Conservation (phyloP, 1,140 invertebrate genomes). For the Carposina sasakii region DNA sequence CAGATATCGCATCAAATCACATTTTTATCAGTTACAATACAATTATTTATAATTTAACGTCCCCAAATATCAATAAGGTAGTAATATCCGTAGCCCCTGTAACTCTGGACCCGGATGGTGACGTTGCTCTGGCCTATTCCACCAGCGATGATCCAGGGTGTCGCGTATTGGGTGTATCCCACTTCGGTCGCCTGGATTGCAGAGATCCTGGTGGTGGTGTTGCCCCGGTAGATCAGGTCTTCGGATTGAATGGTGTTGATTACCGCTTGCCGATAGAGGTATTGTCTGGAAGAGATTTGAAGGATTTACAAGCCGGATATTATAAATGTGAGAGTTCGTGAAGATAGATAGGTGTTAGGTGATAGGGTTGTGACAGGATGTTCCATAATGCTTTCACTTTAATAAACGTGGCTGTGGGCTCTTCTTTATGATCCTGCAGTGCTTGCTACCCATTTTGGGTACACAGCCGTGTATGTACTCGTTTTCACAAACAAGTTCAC, state of each 20-base stretch:
- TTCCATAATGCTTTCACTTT: too few relatives aligned
- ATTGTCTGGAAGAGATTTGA: constrained; percentile 38
- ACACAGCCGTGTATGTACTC: too few relatives aligned
- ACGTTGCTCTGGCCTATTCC: constrained; percentile 35
- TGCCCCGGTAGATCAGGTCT: constrained; percentile 34
- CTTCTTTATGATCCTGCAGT: too few relatives aligned
- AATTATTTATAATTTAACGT: not conserved
- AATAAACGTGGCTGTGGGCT: too few relatives aligned
- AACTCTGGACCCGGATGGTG: constrained; percentile 30
- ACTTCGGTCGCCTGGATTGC: constrained; percentile 35
- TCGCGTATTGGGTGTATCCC: constrained; percentile 35
- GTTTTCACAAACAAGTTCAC: too few relatives aligned
- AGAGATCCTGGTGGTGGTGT: constrained; percentile 27
- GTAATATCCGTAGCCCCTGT: constrained; percentile 33
- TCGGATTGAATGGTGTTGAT: constrained; percentile 37
- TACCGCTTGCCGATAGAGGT: constrained; percentile 26
- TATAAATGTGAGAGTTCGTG: not conserved
- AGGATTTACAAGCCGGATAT: too few relatives aligned
- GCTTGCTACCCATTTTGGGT: too few relatives aligned
- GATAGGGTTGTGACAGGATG: too few relatives aligned
- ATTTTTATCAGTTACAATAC: too few relatives aligned
- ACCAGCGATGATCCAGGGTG: constrained; percentile 29
- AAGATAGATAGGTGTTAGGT: not conserved
- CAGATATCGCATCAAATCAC: too few relatives aligned
- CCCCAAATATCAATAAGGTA: constrained; percentile 43